Evolutionary conservation across 2,113 vertebrate species (phyloP).

Genomic region (Pollachius pollachius): DNA sequence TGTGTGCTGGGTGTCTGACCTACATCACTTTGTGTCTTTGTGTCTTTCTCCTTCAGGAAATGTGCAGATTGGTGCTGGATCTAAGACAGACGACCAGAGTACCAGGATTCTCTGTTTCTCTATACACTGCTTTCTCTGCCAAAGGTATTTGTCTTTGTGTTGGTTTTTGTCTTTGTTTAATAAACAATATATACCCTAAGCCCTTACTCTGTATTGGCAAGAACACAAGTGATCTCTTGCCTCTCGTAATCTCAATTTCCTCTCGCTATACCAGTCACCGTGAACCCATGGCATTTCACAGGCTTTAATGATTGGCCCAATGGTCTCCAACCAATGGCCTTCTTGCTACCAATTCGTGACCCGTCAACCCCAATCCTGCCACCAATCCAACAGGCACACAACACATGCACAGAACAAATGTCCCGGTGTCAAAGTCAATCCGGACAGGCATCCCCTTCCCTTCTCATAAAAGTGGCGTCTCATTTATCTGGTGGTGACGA

Average conservation of each 20-base stretch:
- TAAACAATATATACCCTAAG: conserved; percentile 20
- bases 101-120: no score
- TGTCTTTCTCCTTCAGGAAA: background rate
- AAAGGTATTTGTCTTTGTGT: conserved; percentile 9
- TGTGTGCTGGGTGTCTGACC: background rate
- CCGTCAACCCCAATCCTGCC: conserved; percentile 74
- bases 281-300: conserved; percentile 66
- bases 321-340: conserved; percentile 67
- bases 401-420: conserved; percentile 64
- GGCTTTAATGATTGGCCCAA: conserved; percentile 69
- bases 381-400: conserved; percentile 72
- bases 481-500: conserved; percentile 59
- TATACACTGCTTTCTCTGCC: background rate
- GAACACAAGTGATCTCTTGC: conserved; percentile 51
- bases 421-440: conserved; percentile 68
- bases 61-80: no score
- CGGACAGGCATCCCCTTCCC: conserved; percentile 61
- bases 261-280: conserved; percentile 54
- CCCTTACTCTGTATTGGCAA: conserved; percentile 59
- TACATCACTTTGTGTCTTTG: background rate
- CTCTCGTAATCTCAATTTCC: conserved; percentile 67
- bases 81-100: no score
- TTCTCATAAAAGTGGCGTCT: conserved; percentile 71
- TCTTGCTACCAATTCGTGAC: conserved; percentile 73
- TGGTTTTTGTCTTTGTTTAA: conserved; percentile 31